Percentiles rank a stretch among this genome's conserved stretches.
These are phyloP conservation scores for Probosciger aterrimus DNA, from an alignment of 2,113 vertebrate genomes.

Conservation along the genomic window DNA sequence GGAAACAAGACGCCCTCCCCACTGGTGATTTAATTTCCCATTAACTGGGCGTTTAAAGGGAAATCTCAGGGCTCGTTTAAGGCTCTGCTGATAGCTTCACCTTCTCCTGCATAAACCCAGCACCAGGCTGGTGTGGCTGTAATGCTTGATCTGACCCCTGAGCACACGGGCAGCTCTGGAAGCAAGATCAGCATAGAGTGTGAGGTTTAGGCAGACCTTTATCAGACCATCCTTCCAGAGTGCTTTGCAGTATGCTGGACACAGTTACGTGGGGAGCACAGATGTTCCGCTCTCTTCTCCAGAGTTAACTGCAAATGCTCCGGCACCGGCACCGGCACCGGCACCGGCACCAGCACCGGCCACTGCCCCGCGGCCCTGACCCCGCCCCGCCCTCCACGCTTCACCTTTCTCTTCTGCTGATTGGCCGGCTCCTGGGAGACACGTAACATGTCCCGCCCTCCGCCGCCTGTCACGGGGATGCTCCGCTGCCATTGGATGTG, in stretches of 20 bases:
- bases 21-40: neutral
- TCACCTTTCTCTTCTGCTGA: neutral
- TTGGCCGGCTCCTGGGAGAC: neutral
- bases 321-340: no score
- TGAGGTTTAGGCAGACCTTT: neutral
- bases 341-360: no score
- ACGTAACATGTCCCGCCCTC: neutral
- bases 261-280: rapidly evolving
- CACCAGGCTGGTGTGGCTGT: neutral
- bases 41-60: neutral
- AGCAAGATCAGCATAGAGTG: neutral
- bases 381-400: no score
- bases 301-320: rapidly evolving
- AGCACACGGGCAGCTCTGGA: neutral
- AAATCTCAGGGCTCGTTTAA: neutral
- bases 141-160: neutral
- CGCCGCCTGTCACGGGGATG: rapidly evolving
- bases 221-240: neutral
- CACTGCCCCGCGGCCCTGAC: no score
- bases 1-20: neutral
- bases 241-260: rapidly evolving
- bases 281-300: rapidly evolving
- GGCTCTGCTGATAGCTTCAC: neutral
- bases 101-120: neutral
- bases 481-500: neutral